Percentiles rank a stretch among this genome's conserved stretches.
phyloP scores from a whole-genome alignment of 2,888 invertebrate species.

The Lysandra coridon region DNA sequence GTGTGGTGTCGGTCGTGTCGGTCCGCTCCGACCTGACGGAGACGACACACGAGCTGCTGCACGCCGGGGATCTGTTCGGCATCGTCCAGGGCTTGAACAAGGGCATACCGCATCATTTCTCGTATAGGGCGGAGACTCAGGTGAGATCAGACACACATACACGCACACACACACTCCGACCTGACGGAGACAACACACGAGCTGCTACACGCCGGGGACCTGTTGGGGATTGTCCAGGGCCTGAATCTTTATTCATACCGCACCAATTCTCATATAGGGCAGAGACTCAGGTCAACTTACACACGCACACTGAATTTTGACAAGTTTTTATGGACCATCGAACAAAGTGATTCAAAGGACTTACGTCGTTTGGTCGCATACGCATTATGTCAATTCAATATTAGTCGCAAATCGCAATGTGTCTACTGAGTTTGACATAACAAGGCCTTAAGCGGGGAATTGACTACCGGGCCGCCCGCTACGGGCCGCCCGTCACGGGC shows the following conservation, averaged over 20 bases:
- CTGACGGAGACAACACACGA: constrained; percentile 75
- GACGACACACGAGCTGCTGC: constrained; percentile 70
- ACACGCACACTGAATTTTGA: too few species aligned
- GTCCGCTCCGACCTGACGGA: constrained; percentile 68
- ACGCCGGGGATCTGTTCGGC: constrained; percentile 74
- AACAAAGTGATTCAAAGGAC: too few species aligned
- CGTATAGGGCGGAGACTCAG: constrained; percentile 75
- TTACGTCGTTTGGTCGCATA: too few species aligned
- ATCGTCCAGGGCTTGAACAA: constrained; percentile 74
- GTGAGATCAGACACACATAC: constrained; percentile 45
- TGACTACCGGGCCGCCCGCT: too few species aligned
- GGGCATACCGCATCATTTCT: constrained; percentile 73
- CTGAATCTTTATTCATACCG: constrained; percentile 63
- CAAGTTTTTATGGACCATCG: too few species aligned
- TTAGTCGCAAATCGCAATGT: too few species aligned
- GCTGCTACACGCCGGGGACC: constrained; percentile 64
- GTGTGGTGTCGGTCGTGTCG: constrained; percentile 71
- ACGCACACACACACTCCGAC: constrained; percentile 45
- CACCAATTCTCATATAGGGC: constrained; percentile 79
- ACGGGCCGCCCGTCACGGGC: too few species aligned
- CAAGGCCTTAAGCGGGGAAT: too few species aligned
- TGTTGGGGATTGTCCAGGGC: constrained; percentile 78
- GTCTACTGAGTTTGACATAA: too few species aligned
- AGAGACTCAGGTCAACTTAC: constrained; percentile 60
- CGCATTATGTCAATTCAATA: too few species aligned